A percentile compares a stretch with the other conserved stretches of the same genome.
Conservation (phyloP, 2,113 vertebrate genomes). For the Sinocyclocheilus anshuiensis region DNA sequence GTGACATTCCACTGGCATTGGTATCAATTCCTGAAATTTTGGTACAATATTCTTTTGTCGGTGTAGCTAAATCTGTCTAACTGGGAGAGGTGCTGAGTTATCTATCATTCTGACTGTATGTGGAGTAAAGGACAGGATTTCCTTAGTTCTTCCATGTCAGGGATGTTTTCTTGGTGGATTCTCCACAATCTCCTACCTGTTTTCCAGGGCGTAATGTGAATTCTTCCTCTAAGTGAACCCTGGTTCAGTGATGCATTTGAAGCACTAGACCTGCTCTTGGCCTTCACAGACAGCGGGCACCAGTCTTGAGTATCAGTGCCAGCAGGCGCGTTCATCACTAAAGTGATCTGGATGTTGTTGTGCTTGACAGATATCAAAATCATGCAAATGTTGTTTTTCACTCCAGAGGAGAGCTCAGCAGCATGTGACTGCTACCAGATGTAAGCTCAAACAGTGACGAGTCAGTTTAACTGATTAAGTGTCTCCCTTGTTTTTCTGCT, state of each 20-base stretch:
- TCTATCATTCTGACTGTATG: slow-evolving; percentile 36
- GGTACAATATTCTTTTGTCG: background rate
- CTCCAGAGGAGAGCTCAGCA: background rate
- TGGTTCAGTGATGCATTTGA: background rate
- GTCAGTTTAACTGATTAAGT: background rate
- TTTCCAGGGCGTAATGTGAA: slow-evolving; percentile 15
- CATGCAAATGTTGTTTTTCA: background rate
- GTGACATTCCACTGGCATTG: too few relatives aligned
- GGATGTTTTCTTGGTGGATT: slow-evolving; percentile 20
- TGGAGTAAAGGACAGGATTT: slow-evolving; percentile 68
- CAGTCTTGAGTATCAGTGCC: background rate
- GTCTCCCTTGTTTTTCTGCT: background rate
- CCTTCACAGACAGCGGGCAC: background rate
- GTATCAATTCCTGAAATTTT: background rate
- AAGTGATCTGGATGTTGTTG: background rate
- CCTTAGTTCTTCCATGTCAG: slow-evolving; percentile 55
- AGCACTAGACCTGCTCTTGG: background rate
- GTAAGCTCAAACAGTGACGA: background rate
- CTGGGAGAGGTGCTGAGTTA: slow-evolving; percentile 17
- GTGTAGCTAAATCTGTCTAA: background rate
- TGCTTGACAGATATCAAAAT: background rate
- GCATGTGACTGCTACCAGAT: background rate
- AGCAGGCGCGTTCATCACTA: background rate
- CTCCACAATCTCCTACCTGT: background rate
- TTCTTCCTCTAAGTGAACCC: background rate